A percentile compares a stretch with the other conserved stretches of the same genome.
Conservation (phyloP, 2,113 vertebrate species). For the Opisthocomus hoazin region DNA sequence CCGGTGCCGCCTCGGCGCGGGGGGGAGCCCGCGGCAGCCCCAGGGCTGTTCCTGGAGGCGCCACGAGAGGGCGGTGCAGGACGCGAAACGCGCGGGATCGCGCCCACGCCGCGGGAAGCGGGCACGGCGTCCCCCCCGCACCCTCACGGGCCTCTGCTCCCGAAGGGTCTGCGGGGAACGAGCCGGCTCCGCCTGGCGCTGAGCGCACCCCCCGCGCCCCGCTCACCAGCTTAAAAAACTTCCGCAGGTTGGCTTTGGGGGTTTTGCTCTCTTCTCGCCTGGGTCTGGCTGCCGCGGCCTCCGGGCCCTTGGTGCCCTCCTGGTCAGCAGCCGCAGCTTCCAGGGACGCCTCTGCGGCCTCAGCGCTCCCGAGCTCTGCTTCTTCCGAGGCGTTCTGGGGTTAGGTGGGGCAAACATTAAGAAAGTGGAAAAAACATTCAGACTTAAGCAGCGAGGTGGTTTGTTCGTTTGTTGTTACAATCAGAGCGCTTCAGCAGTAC, state of each 20-base stretch:
- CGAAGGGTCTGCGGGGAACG: too few relatives aligned
- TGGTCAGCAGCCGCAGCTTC: slow-evolving; percentile 25
- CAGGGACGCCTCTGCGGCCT: slow-evolving; percentile 8
- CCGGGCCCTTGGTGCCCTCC: not conserved
- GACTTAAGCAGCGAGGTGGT: not conserved
- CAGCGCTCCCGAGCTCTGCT: slow-evolving; percentile 20
- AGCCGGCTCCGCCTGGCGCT: too few relatives aligned
- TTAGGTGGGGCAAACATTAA: not conserved
- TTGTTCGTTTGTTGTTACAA: not conserved
- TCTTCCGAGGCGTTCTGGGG: slow-evolving; percentile 66
- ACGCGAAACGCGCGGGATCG: not conserved
- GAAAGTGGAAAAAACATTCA: not conserved
- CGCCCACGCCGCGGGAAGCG: too few relatives aligned
- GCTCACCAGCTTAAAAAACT: slow-evolving; percentile 79
- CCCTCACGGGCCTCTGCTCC: too few relatives aligned
- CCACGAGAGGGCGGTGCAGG: slow-evolving; percentile 38
- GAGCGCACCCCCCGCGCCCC: too few relatives aligned
- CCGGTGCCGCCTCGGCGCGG: rapidly evolving
- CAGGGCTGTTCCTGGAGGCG: not conserved
- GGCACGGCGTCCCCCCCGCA: rapidly evolving
- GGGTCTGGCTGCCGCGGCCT: slow-evolving; percentile 6
- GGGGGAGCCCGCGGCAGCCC: not conserved
- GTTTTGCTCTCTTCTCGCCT: slow-evolving; percentile 56
- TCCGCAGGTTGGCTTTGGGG: slow-evolving; percentile 66
- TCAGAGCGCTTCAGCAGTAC: not conserved